Evolutionary conservation across 2,888 invertebrate genomes (phyloP), one percentile per base, ranked within the genome.

Genomic region (Catonia carolina): DNA sequence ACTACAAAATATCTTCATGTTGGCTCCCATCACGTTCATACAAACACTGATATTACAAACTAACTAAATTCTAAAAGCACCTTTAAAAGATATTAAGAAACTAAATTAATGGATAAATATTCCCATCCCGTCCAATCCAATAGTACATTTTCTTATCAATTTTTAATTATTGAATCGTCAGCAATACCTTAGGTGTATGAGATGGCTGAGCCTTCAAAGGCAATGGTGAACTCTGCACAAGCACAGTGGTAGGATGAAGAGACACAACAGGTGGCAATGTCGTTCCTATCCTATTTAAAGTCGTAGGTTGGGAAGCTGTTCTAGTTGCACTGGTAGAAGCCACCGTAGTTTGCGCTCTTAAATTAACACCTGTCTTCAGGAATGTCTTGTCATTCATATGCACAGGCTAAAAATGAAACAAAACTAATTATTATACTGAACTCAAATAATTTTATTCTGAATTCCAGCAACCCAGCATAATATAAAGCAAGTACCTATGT

Each of bases 241-340:
- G 60, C 27, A 60, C 56, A 14, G 60, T 55, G 15, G 57, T 56
- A 3, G 59, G 56, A 37, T 61, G 62, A 6, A 62, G 55, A 1
- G 60, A 59, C 5, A 62, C 62, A 52, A 62, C 61, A 15, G 56
- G 55, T 2, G 60, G 53, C 7, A 58, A 52, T 5, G 56, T 27
- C 12, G 60, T 57, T 7, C 58, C 49, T 47, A 62, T 62, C 36
- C 62, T 58, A 8, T 60, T 59, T 15, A 62, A 35, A 33, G 51
- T 39, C 8, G 60, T 48, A 8, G 61, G 31, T 22, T 42, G 36
- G 17, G 48, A 12, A 17, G 54, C 50, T 8, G 59, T 37, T 6
- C 2, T 20, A 22, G 45, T 22, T 22, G 20, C 17, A 12, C 17
- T 14, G 2, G 45, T 2, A 12, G 2, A 1, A 22, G 27, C 45